phyloP scores from a whole-genome alignment of 2,888 invertebrate genomes.

The Brenthis ino region DNA sequence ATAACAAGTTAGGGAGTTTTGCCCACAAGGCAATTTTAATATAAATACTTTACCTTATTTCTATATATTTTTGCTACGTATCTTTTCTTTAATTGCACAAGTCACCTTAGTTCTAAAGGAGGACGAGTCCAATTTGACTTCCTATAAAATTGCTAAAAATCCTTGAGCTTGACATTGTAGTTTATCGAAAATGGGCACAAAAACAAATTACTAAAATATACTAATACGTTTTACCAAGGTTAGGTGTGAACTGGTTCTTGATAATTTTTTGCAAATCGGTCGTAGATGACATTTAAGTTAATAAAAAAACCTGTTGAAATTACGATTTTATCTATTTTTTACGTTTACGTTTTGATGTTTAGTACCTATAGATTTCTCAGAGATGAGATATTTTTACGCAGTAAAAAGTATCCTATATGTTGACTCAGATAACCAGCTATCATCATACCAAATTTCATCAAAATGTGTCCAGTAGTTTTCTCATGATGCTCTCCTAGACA shows the following conservation, averaged over 20 bases:
- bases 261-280: not conserved
- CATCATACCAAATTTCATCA: too few species aligned
- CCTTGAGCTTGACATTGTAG: conserved; percentile 36
- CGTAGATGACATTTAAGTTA: not conserved
- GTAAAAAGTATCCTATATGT: too few species aligned
- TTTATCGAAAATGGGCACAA: conserved; percentile 34
- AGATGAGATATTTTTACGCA: too few species aligned
- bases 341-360: too few species aligned
- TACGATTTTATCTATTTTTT: not conserved
- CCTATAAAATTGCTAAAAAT: conserved; percentile 10
- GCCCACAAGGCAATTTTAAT: too few species aligned
- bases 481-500: too few species aligned
- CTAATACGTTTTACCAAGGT: conserved; percentile 34
- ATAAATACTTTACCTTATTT: too few species aligned
- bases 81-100: not conserved
- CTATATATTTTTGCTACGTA: not conserved
- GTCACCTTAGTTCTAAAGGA: conserved; percentile 8
- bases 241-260: conserved; percentile 9
- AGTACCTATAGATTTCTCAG: too few species aligned
- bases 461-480: too few species aligned
- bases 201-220: conserved; percentile 34
- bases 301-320: not conserved
- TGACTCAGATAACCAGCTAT: too few species aligned
- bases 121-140: conserved; percentile 10
- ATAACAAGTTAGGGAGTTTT: too few species aligned